Evolutionary conservation across 2,113 vertebrate species (phyloP).

Genomic region (Engraulis encrasicolus): DNA sequence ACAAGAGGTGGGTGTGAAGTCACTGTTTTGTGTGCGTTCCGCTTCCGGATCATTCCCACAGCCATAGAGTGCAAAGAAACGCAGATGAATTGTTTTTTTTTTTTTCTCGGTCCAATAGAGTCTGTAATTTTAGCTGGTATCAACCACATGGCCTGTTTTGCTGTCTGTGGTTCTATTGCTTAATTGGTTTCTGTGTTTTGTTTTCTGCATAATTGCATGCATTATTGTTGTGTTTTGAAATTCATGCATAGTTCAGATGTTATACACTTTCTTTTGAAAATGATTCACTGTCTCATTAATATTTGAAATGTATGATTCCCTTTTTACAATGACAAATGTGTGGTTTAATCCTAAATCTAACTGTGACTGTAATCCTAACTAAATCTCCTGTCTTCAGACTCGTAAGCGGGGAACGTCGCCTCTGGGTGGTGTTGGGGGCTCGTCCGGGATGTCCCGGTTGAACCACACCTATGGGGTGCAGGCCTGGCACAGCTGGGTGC

Average conservation of each 20-base stretch:
- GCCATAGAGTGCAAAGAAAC: neutral
- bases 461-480: slow-evolving; percentile 93
- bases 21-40: neutral
- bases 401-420: slow-evolving; percentile 54
- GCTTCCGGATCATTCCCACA: neutral
- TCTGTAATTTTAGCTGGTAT: neutral
- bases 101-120: neutral
- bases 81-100: neutral
- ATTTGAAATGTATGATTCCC: too few relatives aligned
- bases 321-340: too few relatives aligned
- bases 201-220: neutral
- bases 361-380: too few relatives aligned
- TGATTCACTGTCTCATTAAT: too few relatives aligned
- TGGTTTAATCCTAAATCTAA: too few relatives aligned
- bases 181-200: neutral
- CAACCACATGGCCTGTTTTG: neutral
- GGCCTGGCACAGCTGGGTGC: slow-evolving; percentile 94
- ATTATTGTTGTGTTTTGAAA: too few relatives aligned
- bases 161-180: neutral
- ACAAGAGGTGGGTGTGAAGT: neutral
- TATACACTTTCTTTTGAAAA: too few relatives aligned
- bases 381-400: slow-evolving; percentile 53
- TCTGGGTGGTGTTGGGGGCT: slow-evolving; percentile 64
- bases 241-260: too few relatives aligned
- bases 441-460: slow-evolving; percentile 74